Evolutionary conservation across 2,888 invertebrate genomes (phyloP).

Genomic region (Ophion costatus): DNA sequence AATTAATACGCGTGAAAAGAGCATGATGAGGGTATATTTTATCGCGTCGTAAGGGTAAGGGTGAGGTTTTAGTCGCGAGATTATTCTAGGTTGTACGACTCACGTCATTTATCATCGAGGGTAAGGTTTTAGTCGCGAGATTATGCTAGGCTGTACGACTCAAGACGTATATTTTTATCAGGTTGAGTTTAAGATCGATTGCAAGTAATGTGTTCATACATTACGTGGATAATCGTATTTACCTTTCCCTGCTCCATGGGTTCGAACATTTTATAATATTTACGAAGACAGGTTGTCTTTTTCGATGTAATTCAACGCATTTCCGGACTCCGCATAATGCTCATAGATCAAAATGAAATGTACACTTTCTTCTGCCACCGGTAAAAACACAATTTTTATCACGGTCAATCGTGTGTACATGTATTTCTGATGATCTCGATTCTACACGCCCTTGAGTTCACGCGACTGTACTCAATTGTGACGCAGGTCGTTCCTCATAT

Average conservation of each 20-base stretch:
- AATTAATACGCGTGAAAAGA: background rate
- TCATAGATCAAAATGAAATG: background rate
- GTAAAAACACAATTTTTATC: constrained; percentile 40
- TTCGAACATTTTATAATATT: constrained; percentile 77
- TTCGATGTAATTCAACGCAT: constrained; percentile 48
- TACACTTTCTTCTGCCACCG: constrained; percentile 36
- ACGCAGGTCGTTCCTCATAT: constrained; percentile 43
- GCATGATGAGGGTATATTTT: background rate
- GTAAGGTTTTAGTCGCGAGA: background rate
- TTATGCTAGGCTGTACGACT: background rate
- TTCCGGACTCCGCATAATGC: constrained; percentile 41
- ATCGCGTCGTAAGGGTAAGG: no score
- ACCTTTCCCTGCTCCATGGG: constrained; percentile 81
- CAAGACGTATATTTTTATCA: constrained; percentile 23
- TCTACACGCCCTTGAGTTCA: constrained; percentile 62
- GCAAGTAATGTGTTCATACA: background rate
- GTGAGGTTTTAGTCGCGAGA: background rate
- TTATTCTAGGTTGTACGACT: background rate
- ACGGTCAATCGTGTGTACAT: constrained; percentile 30
- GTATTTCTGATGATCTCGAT: constrained; percentile 47
- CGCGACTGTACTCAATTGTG: constrained; percentile 50
- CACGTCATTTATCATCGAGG: no score
- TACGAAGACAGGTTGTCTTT: constrained; percentile 16
- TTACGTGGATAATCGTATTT: constrained; percentile 48
- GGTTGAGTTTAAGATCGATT: background rate